Evolutionary conservation across 2,888 invertebrate genomes (phyloP).

Genomic region (Ophion ellenae): DNA sequence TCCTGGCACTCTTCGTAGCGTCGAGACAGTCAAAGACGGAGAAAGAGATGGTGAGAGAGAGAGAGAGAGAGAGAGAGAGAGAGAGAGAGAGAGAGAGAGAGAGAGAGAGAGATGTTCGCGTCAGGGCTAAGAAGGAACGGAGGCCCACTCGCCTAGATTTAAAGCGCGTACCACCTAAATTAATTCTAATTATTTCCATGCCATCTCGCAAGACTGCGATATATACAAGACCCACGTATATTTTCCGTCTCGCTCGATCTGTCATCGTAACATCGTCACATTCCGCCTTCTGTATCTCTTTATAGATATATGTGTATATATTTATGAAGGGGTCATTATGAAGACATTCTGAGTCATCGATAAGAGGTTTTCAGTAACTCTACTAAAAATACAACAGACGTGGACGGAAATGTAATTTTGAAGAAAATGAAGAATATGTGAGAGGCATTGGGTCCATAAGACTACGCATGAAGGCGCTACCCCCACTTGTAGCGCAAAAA

Average conservation of each 20-base stretch:
- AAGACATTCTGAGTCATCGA: no score
- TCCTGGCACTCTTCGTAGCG: slow-evolving; percentile 70
- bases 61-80: slow-evolving; percentile 32
- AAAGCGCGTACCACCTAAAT: slow-evolving; percentile 80
- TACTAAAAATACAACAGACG: no score
- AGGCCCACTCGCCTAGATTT: slow-evolving; percentile 82
- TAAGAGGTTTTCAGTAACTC: no score
- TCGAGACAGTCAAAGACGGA: slow-evolving; percentile 35
- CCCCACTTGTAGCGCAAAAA: no score
- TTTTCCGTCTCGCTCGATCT: slow-evolving; percentile 68
- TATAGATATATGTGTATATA: not conserved
- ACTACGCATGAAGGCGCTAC: no score
- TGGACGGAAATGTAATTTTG: no score
- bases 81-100: slow-evolving; percentile 36
- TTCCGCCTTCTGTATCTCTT: not conserved
- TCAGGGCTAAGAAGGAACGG: slow-evolving; percentile 58
- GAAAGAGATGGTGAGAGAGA: slow-evolving; percentile 35
- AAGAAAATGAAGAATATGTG: no score
- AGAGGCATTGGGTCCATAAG: no score
- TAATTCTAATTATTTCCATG: slow-evolving; percentile 82
- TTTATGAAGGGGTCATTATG: no score
- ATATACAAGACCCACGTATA: slow-evolving; percentile 39
- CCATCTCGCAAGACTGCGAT: slow-evolving; percentile 49
- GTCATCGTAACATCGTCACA: slow-evolving; percentile 38
- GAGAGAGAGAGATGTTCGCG: slow-evolving; percentile 22